These are phyloP conservation scores for Ceraclea dissimilis DNA, from an alignment of 2,888 invertebrate species.

Conservation along the genomic window DNA sequence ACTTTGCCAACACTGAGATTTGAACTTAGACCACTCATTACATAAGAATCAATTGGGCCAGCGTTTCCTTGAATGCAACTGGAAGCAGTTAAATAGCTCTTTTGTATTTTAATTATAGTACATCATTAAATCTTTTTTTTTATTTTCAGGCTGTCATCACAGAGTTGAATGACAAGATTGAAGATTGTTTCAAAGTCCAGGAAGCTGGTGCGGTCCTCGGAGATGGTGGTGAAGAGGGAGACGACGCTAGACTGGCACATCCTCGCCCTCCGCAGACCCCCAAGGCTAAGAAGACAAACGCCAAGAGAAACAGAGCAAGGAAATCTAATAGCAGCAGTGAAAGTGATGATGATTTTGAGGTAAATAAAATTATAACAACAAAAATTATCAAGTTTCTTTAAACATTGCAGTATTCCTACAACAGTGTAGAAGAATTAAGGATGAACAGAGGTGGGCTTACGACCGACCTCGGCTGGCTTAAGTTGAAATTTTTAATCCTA, in stretches of 20 bases:
- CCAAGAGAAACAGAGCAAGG: slow-evolving; percentile 29
- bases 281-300: background rate
- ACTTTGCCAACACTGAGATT: too few species aligned
- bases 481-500: too few species aligned
- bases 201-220: slow-evolving; percentile 30
- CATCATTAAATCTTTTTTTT: too few species aligned
- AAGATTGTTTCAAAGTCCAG: slow-evolving; percentile 52
- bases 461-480: too few species aligned
- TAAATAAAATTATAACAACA: background rate
- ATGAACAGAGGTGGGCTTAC: too few species aligned
- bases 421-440: too few species aligned
- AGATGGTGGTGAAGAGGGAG: slow-evolving; percentile 18
- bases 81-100: too few species aligned
- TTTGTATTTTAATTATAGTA: too few species aligned
- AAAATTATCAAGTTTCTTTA: background rate
- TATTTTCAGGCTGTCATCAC: slow-evolving; percentile 45
- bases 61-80: too few species aligned
- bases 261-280: background rate
- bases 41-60: too few species aligned
- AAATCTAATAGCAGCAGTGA: slow-evolving; percentile 32
- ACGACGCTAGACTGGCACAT: slow-evolving; percentile 28
- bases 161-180: slow-evolving; percentile 60
- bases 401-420: too few species aligned
- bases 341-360: slow-evolving; percentile 30
- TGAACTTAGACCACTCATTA: too few species aligned